Base-by-base conservation (phyloP, 2,113 vertebrate genomes). In the Notarius quadriscutis region DNA sequence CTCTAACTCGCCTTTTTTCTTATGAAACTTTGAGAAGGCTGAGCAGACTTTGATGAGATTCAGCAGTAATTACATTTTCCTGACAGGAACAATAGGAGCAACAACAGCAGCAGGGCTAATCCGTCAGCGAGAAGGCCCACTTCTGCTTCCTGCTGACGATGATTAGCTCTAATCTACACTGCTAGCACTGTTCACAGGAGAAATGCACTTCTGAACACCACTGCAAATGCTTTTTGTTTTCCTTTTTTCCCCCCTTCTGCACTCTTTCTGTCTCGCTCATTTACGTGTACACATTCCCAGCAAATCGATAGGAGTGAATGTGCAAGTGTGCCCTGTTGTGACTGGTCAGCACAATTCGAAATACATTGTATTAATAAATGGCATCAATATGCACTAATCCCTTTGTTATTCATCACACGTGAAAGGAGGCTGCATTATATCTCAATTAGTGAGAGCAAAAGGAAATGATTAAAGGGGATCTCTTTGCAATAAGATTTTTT, bases 41-140 rank as follows among this genome's bases (percentile, higher is more conserved):
- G 94, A 94, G 95, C 93, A 94, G 94, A 92, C 93, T 96, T 95
- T 95, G 94, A 94, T 93, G 93, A 95, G 93, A 95, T 95, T 94
- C 92, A 82, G 92, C 93, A 92, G 93, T 95, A 95, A 95, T 95
- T 95, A 95, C 95, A 88, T 91, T 91, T 96, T 94, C 93, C 93
- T 91, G 85, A 94, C 94, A 92, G 90, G 92, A 94, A 95, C 94
- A 96, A 95, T 94, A 92, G 94, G 90, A 92, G 94, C 92, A 93
- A 95, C 93, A 94, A 93, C 93, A 94, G 92, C 92, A 90, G 94
- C 93, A 91, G 93, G 93, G 91, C 94, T 95, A 96, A 96, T 95
- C 94, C 93, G 92, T 92, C 93, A 95, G 93, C 93, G 95, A 95
- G 94, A 94, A 94, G 93, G 89, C 92, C 92, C 88, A 92, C 93